These are phyloP conservation scores for Lepidurus couesii DNA, from an alignment of 1,140 invertebrate species.

Conservation along the genomic window DNA sequence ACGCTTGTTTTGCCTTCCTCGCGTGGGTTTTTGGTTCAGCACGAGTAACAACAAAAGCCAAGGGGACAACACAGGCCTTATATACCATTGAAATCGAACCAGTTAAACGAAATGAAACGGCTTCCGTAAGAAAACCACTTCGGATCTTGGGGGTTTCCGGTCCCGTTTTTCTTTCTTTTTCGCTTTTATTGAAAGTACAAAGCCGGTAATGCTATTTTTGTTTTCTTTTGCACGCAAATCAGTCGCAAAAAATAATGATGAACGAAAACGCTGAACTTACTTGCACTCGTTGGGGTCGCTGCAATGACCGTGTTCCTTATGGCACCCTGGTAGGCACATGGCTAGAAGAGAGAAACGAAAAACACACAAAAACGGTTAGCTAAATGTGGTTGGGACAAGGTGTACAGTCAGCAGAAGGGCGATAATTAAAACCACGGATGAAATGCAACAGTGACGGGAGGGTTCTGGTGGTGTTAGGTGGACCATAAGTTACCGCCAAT, in stretches of 20 bases:
- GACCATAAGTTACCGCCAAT: slow-evolving; percentile 11
- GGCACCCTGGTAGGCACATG: slow-evolving; percentile 83
- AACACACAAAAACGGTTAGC: slow-evolving; percentile 22
- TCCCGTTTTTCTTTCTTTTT: background rate
- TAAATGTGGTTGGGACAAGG: slow-evolving; percentile 7
- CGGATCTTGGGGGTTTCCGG: background rate
- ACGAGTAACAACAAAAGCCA: background rate
- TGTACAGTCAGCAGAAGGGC: background rate
- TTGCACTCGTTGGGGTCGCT: slow-evolving; percentile 86
- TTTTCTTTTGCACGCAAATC: slow-evolving; percentile 19
- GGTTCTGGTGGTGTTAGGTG: background rate
- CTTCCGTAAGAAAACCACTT: background rate
- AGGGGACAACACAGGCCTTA: background rate
- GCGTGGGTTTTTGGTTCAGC: slow-evolving; percentile 11
- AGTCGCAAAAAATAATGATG: background rate
- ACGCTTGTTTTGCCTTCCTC: slow-evolving; percentile 6
- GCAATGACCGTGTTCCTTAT: slow-evolving; percentile 82
- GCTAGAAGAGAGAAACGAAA: slow-evolving; percentile 66
- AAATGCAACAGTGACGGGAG: slow-evolving; percentile 25
- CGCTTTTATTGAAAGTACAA: background rate
- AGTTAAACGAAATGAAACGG: background rate
- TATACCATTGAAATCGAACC: background rate
- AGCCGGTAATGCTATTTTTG: background rate
- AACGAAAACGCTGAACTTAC: slow-evolving; percentile 60
- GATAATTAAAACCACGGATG: slow-evolving; percentile 25